Percentiles rank a stretch among this genome's conserved stretches.
These are phyloP conservation scores for Psephotus haematonotus DNA, from an alignment of 2,113 vertebrate genomes.

Conservation along the genomic window DNA sequence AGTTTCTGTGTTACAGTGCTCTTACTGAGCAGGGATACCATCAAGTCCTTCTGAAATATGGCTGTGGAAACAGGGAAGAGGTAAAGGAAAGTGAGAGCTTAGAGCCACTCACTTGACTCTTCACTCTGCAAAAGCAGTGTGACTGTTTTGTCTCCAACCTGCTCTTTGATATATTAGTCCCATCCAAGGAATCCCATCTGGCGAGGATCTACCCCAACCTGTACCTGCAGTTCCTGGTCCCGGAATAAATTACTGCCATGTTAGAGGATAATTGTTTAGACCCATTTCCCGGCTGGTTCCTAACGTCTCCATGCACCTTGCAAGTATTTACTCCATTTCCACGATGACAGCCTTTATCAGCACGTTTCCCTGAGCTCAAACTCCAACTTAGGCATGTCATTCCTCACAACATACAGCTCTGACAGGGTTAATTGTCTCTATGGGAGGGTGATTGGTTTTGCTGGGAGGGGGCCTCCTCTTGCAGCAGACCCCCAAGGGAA, in stretches of 20 bases:
- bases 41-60: neutral
- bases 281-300: neutral
- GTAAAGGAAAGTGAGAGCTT: neutral
- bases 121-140: neutral
- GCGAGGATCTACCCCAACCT: neutral
- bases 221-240: neutral
- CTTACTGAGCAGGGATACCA: neutral
- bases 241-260: neutral
- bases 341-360: neutral
- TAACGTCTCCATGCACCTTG: neutral
- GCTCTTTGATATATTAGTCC: neutral
- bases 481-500: neutral
- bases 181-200: neutral
- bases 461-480: neutral
- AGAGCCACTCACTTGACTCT: neutral
- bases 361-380: accelerated
- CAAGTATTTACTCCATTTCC: neutral
- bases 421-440: neutral
- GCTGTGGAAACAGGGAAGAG: neutral
- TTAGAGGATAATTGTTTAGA: neutral
- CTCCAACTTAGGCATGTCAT: neutral
- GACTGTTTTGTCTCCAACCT: neutral
- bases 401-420: neutral
- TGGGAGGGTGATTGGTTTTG: neutral
- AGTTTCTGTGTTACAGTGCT: neutral